phyloP scores from a whole-genome alignment of 2,113 vertebrate genomes.

The Hyla sarda region DNA sequence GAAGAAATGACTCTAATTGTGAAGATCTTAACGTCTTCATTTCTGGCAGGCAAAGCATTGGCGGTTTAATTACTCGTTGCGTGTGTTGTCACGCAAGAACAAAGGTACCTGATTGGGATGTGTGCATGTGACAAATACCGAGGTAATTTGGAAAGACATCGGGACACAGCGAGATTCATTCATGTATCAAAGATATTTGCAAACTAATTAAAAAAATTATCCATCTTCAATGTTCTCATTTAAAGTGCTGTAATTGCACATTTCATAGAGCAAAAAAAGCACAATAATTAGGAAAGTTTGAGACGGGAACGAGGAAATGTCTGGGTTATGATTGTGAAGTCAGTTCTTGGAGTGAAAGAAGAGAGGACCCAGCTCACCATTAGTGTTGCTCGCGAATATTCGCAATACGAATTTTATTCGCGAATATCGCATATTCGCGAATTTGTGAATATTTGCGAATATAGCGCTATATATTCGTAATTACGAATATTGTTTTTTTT shows the following conservation, averaged over 20 bases:
- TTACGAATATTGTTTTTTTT: too few relatives aligned
- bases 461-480: too few relatives aligned
- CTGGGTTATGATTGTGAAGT: neutral
- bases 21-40: constrained; percentile 43
- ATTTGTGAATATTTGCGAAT: too few relatives aligned
- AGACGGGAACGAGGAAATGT: neutral
- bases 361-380: too few relatives aligned
- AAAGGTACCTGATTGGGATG: constrained; percentile 45
- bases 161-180: neutral
- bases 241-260: constrained; percentile 12
- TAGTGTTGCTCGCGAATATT: too few relatives aligned
- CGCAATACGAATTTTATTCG: too few relatives aligned
- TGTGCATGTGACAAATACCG: constrained; percentile 11
- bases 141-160: constrained; percentile 21
- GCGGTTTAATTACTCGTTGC: constrained; percentile 30
- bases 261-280: neutral
- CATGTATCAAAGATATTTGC: constrained; percentile 28
- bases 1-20: constrained; percentile 46
- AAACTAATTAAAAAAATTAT: constrained; percentile 32
- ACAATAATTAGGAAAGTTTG: constrained; percentile 14
- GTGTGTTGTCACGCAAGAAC: constrained; percentile 15
- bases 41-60: neutral
- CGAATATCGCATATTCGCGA: too few relatives aligned
- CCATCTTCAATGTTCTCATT: constrained; percentile 22
- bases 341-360: neutral